A percentile compares a stretch with the other conserved stretches of the same genome.
Conservation (phyloP, 2,113 vertebrate species). For the Trachemys scripta region DNA sequence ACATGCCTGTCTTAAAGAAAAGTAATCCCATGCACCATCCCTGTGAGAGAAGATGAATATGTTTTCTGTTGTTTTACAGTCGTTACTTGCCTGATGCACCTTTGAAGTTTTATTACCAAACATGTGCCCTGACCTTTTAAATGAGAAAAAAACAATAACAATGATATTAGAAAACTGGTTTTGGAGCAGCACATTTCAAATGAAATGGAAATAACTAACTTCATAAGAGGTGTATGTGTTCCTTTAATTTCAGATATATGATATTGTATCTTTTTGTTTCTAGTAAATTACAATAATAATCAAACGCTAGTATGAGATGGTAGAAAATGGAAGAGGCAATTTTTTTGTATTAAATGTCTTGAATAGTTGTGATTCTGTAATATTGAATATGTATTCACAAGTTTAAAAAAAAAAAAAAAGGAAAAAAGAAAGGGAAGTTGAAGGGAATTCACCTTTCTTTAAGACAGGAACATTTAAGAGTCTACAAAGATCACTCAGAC, state of each 20-base stretch:
- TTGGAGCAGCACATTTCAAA: slow-evolving; percentile 37
- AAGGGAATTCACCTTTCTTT: not conserved
- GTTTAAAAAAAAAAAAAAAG: not conserved
- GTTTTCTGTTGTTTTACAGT: slow-evolving; percentile 22
- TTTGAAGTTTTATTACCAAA: slow-evolving; percentile 55
- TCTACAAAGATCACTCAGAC: not conserved
- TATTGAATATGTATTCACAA: not conserved
- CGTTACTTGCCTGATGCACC: not conserved
- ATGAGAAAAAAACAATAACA: not conserved
- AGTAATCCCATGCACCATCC: not conserved
- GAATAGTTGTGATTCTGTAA: not conserved
- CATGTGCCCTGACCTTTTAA: slow-evolving; percentile 42
- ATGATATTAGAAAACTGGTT: not conserved
- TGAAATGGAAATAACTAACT: slow-evolving; percentile 1
- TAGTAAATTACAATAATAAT: slow-evolving; percentile 39
- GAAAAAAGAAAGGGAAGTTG: not conserved
- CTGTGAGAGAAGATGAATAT: not conserved
- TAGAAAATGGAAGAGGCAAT: not conserved
- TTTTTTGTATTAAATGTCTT: not conserved
- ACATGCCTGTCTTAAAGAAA: not conserved
- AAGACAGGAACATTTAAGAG: not conserved
- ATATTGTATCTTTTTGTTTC: slow-evolving; percentile 47
- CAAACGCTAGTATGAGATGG: slow-evolving; percentile 33
- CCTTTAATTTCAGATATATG: slow-evolving; percentile 11
- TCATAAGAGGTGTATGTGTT: slow-evolving; percentile 40